phyloP scores from a whole-genome alignment of 2,797 vertebrate species.

The Trematomus bernacchii region DNA sequence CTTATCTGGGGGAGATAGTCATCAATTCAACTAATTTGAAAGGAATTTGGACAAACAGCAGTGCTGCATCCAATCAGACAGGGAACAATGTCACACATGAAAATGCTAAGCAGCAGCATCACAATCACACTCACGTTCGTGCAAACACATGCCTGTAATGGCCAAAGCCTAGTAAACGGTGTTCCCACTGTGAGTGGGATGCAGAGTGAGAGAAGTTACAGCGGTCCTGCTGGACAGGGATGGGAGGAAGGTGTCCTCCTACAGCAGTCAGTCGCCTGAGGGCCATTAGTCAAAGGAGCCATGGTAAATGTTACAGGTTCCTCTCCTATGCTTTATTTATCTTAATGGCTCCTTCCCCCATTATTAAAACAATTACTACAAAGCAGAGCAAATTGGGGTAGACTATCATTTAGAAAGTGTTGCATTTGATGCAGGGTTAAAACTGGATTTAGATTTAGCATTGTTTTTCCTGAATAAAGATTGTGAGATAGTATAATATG shows the following conservation, averaged over 20 bases:
- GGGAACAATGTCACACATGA: conserved; percentile 36
- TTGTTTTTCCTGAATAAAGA: not conserved
- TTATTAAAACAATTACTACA: conserved; percentile 48
- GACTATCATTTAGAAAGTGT: conserved; percentile 25
- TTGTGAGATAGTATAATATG: not conserved
- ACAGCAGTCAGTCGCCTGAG: conserved; percentile 56
- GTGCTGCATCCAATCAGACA: conserved; percentile 41
- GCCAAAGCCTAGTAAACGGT: conserved; percentile 21
- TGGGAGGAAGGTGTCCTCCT: conserved; percentile 50
- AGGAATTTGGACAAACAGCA: conserved; percentile 45
- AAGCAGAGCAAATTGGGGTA: conserved; percentile 38
- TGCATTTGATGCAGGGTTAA: not conserved
- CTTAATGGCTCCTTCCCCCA: conserved; percentile 56
- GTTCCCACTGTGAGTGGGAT: conserved; percentile 18
- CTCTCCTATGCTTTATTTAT: conserved; percentile 49
- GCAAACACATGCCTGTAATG: conserved; percentile 27
- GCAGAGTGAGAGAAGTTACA: conserved; percentile 33
- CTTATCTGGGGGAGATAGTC: conserved; percentile 62
- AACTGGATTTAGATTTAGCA: not conserved
- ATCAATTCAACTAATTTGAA: conserved; percentile 67
- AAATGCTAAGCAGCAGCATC: not conserved
- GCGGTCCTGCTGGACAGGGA: conserved; percentile 47
- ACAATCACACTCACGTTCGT: conserved; percentile 6
- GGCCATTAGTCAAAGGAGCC: conserved; percentile 66
- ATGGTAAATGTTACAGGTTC: conserved; percentile 55